phyloP scores from a whole-genome alignment of 2,888 invertebrate genomes.

The Cacoxenus indagator region DNA sequence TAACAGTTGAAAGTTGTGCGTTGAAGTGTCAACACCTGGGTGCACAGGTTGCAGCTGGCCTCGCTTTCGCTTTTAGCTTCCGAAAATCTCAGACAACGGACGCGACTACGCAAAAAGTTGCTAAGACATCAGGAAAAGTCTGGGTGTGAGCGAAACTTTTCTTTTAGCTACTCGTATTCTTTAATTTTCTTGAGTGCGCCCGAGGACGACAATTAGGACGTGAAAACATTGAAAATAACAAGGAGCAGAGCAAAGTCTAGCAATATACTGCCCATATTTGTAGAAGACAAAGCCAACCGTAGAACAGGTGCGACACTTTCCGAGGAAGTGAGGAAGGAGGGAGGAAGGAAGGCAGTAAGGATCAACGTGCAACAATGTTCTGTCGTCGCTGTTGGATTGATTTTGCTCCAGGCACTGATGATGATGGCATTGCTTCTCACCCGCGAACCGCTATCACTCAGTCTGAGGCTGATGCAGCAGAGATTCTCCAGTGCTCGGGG shows the following conservation, averaged over 20 bases:
- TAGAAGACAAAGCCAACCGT: background rate
- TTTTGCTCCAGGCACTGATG: conserved; percentile 54
- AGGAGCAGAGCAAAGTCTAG: background rate
- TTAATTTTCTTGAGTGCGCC: conserved; percentile 55
- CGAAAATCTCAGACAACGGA: no score
- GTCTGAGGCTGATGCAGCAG: background rate
- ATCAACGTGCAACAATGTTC: conserved; percentile 49
- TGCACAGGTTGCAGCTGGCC: background rate
- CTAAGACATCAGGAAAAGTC: no score
- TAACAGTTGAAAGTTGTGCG: conserved; percentile 38
- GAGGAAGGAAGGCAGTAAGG: background rate
- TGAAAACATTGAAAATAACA: background rate
- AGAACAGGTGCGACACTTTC: background rate
- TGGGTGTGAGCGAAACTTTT: no score
- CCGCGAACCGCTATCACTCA: background rate
- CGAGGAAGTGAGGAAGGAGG: background rate
- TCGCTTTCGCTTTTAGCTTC: no score
- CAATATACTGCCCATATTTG: no score
- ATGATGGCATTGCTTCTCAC: background rate
- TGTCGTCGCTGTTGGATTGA: conserved; percentile 70
- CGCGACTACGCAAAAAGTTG: no score
- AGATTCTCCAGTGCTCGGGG: conserved; percentile 66
- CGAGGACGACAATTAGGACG: background rate
- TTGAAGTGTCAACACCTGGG: conserved; percentile 53
- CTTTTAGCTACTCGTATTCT: conserved; percentile 9